These are phyloP conservation scores for Holacanthus passer DNA, from an alignment of 2,113 vertebrate species.

Conservation along the genomic window DNA sequence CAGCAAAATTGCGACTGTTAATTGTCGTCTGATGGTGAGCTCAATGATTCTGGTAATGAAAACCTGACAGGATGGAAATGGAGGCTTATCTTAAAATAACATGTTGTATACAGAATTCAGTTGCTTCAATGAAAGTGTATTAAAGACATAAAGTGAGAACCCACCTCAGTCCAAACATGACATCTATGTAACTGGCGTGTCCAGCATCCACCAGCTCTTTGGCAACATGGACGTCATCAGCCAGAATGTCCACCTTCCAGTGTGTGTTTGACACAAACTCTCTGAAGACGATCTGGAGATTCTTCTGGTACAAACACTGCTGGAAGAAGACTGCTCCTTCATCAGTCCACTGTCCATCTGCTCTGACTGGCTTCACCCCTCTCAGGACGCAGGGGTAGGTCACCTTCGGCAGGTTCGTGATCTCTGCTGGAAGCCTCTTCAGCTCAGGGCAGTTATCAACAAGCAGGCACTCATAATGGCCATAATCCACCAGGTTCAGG, in stretches of 20 bases:
- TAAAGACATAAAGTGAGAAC: not conserved
- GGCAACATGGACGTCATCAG: constrained; percentile 70
- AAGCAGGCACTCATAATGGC: constrained; percentile 78
- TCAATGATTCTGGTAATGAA: not conserved
- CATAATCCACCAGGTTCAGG: constrained; percentile 88
- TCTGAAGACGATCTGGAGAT: constrained; percentile 85
- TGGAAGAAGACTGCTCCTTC: constrained; percentile 84
- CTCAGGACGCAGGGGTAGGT: constrained; percentile 85
- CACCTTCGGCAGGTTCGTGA: constrained; percentile 82
- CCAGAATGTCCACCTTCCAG: constrained; percentile 80
- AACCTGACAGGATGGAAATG: too few relatives aligned
- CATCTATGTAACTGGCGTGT: constrained; percentile 73
- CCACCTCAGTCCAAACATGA: constrained; percentile 69
- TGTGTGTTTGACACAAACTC: constrained; percentile 66
- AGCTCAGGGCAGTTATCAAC: constrained; percentile 77
- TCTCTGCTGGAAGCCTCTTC: constrained; percentile 82
- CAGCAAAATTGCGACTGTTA: too few relatives aligned
- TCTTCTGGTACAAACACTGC: constrained; percentile 79
- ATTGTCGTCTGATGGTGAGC: not conserved
- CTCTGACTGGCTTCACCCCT: constrained; percentile 78
- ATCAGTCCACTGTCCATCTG: constrained; percentile 83
- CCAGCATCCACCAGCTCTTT: constrained; percentile 79
- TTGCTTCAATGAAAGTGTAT: not conserved
- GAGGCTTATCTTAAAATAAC: too few relatives aligned
- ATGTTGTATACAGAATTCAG: too few relatives aligned